Percentiles rank a stretch among this genome's conserved stretches.
phyloP scores from a whole-genome alignment of 2,797 vertebrate species.

The Cyclura pinguis region DNA sequence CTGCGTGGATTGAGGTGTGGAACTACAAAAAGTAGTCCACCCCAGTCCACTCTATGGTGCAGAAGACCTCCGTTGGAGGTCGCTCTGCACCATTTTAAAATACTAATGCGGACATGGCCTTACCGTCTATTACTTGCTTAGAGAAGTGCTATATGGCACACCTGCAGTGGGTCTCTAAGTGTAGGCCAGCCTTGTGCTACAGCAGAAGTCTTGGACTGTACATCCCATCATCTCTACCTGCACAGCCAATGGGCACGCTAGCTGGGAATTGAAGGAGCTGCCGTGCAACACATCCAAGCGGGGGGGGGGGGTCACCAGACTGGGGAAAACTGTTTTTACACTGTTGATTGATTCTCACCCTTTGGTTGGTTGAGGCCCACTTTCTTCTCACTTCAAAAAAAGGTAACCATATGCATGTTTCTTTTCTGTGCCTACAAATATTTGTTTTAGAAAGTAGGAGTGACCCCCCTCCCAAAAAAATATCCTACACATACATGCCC shows the following conservation, averaged over 20 bases:
- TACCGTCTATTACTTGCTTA: no score
- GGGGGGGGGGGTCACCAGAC: not conserved
- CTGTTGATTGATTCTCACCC: not conserved
- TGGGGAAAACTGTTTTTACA: not conserved
- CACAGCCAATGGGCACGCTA: not conserved
- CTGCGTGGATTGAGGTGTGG: no score
- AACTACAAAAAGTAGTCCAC: no score
- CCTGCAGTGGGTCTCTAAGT: not conserved
- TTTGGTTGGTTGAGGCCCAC: not conserved
- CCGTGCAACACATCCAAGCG: not conserved
- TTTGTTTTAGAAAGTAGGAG: not conserved
- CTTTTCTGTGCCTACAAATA: not conserved
- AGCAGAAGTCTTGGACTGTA: not conserved
- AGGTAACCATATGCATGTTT: not conserved
- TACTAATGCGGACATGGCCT: no score
- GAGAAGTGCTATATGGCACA: not conserved
- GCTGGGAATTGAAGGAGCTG: not conserved
- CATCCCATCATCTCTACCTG: no score
- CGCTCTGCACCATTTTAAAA: no score
- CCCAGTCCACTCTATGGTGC: no score
- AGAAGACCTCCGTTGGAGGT: no score
- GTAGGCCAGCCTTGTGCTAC: no score
- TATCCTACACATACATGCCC: no score
- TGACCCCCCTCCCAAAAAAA: not conserved
- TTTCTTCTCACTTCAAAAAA: not conserved